Base-by-base conservation (phyloP, 2,888 invertebrate species). In the Hermaeophaga mercurialis region DNA sequence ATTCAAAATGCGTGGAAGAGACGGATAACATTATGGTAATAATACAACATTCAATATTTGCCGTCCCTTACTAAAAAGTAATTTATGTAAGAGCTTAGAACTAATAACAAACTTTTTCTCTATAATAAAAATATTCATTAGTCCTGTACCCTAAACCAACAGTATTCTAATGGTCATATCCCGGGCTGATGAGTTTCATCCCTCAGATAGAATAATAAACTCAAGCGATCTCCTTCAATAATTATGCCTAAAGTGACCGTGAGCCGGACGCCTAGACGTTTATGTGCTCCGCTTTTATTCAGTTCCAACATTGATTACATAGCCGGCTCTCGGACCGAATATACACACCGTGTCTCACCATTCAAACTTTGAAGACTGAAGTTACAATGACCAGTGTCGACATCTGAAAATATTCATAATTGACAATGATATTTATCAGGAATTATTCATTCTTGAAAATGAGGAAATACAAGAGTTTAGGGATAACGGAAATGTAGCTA, bases 211-310 rank as follows among this genome's bases (percentile, higher is more conserved):
- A 50, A 52, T 56, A 46, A 56, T 46, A 50, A 50, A 39, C 54
- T 24, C 38, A 48, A 36, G 46, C 26, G 54, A 45, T 58, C 34
- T 44, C 43, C 54, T 54, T 33, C 41, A 48, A 58, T 58, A 54
- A 58, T 54, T 58, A 58, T 54, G 38, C 49, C 31, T 26, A 33
- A 41, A 58, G 49, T 54, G 58, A 45, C 49, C 50, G 39, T 36
- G 7, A 28, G 44, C 28, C 28, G 43, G 44, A 15, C 45, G 46
- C 47, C 34, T 46, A 46, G 45, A 46, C 50, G 24, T 56, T 48
- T 46, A 36, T 49, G 44, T 53, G 53, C n/a, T 6, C 14, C 36
- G 44, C 46, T 47, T 47, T 36, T 33, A 47, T 9, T 33, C 34
- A 47, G 22, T 47, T 45, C 26, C 7, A 36, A 22, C 46, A 12